phyloP scores from a whole-genome alignment of 2,888 invertebrate genomes.

The Cephus rjabovi region DNA sequence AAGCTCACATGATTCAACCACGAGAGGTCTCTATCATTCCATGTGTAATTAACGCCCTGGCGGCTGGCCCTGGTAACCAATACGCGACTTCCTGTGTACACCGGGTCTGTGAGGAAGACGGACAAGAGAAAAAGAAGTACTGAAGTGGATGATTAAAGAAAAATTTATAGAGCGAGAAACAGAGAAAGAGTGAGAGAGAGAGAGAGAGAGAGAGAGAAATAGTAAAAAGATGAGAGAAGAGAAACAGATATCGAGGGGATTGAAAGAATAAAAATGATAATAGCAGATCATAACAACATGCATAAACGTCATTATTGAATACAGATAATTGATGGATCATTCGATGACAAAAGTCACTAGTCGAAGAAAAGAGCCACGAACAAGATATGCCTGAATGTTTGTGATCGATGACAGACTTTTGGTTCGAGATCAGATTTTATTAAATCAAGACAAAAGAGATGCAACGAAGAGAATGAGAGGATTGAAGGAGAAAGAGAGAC shows the following conservation, averaged over 20 bases:
- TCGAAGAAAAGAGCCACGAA: not conserved
- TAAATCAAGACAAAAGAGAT: not conserved
- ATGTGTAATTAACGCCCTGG: not conserved
- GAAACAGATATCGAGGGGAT: not conserved
- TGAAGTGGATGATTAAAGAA: not conserved
- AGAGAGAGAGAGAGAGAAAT: not conserved
- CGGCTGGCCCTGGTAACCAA: slow-evolving; percentile 1
- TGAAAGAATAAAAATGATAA: not conserved
- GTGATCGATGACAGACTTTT: not conserved
- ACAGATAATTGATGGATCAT: not conserved
- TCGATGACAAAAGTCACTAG: not conserved
- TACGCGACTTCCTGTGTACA: not conserved
- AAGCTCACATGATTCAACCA: slow-evolving; percentile 7
- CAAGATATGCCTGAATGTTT: not conserved
- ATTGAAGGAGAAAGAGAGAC: not conserved
- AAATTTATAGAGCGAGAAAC: not conserved
- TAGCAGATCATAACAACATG: not conserved
- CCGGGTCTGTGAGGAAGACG: not conserved
- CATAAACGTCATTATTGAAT: not conserved
- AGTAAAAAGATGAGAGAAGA: not conserved
- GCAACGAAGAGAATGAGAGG: not conserved
- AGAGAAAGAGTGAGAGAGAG: too few relatives aligned
- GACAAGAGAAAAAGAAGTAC: not conserved
- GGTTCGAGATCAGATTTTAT: not conserved
- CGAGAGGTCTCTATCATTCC: not conserved